Evolutionary conservation across 1,140 invertebrate species (phyloP), one percentile per base, ranked within the genome.

Genomic region (Aphaenogaster rudis): DNA sequence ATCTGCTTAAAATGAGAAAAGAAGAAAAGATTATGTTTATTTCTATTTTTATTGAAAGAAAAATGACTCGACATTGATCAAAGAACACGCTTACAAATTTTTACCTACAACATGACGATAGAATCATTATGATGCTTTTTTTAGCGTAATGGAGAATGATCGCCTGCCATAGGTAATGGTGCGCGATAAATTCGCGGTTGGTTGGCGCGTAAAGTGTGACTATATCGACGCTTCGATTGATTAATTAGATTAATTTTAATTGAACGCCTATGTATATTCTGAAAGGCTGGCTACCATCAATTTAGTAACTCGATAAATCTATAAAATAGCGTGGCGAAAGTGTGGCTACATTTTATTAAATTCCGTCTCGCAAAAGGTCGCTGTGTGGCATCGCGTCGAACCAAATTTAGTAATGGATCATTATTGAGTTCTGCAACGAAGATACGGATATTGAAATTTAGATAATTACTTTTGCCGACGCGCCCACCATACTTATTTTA

Each of bases 171-270:
- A 82, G 76, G 59, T 89, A 89, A 90, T 89, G 39, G 76, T 50
- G 69, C 45, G 45, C 54, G 79, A 90, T 88, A 63, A 90, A 90
- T 86, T 52, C 54, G 84, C 57, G 80, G 63, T 85, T 33, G 45
- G 82, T 52, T 42, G 52, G 48, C 48, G 66, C 86, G 28, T 84
- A 69, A 89, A 87, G 71, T 87, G 78, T 28, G 71, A 52, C 61
- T 15, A 59, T 21, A 67, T 39, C 54, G 11, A 33, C 77, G 48
- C 64, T 66, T 57, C 72, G 74, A 76, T 86, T 80, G 72, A 87
- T 89, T 88, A 88, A 90, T 86, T 85, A 69, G 54, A 89, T 90
- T 88, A 88, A 88, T 88, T 69, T 88, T 81, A 88, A 90, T 90
- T 71, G 71, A 77, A 88, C 90, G 52, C 36, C 61, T 72, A 63